phyloP scores from a whole-genome alignment of 2,888 invertebrate genomes.

The Agonopterix arenella region DNA sequence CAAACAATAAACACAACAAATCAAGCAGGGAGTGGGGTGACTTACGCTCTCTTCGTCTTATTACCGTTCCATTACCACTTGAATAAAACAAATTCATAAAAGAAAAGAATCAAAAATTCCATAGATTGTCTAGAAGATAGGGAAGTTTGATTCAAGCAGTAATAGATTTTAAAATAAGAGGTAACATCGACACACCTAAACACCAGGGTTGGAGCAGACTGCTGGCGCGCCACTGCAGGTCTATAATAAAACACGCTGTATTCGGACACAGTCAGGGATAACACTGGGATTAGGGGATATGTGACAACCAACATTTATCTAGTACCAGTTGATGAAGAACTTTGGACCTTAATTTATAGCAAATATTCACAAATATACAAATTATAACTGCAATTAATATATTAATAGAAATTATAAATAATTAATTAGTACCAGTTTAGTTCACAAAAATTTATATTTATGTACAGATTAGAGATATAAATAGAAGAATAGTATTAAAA shows the following conservation, averaged over 20 bases:
- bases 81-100: conserved; percentile 22
- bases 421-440: not conserved
- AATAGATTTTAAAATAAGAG: conserved; percentile 49
- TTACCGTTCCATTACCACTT: conserved; percentile 48
- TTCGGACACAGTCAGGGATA: conserved; percentile 51
- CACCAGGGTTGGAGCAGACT: conserved; percentile 76
- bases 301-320: too few species aligned
- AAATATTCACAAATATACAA: too few species aligned
- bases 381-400: too few species aligned
- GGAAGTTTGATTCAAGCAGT: conserved; percentile 44
- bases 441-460: not conserved
- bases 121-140: not conserved
- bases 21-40: conserved; percentile 38
- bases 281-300: conserved; percentile 25
- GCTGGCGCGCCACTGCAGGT: conserved; percentile 76
- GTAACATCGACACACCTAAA: conserved; percentile 78
- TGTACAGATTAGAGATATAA: not conserved
- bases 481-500: not conserved
- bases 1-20: conserved; percentile 36
- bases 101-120: not conserved
- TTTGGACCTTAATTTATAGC: too few species aligned
- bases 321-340: conserved; percentile 11
- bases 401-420: too few species aligned
- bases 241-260: conserved; percentile 74
- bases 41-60: not conserved